These are phyloP conservation scores for Aspidiotus rigidus DNA, from an alignment of 2,888 invertebrate species.

Conservation along the genomic window DNA sequence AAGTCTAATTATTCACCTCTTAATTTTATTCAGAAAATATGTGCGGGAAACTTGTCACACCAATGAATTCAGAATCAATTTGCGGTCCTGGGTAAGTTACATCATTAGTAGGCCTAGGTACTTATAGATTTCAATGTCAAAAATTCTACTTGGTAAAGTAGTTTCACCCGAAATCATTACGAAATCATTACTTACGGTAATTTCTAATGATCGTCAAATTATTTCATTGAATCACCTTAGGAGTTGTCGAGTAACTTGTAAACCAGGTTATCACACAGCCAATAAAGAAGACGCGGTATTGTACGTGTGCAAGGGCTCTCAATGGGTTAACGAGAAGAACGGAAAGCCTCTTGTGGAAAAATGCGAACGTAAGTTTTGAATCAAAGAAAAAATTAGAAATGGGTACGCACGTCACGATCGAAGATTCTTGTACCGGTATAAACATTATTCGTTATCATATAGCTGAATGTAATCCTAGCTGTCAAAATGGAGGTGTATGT, in stretches of 20 bases:
- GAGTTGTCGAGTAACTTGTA: slow-evolving; percentile 49
- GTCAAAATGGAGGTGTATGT: slow-evolving; percentile 74
- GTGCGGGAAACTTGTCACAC: too few relatives aligned
- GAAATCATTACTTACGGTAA: too few relatives aligned
- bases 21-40: too few relatives aligned
- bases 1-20: too few relatives aligned
- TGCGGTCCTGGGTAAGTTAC: too few relatives aligned
- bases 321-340: slow-evolving; percentile 47
- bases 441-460: too few relatives aligned
- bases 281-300: slow-evolving; percentile 46
- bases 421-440: background rate
- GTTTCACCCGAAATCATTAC: background rate
- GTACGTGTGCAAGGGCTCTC: slow-evolving; percentile 46
- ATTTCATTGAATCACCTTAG: slow-evolving; percentile 40
- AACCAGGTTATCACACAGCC: slow-evolving; percentile 48
- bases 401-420: background rate
- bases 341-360: slow-evolving; percentile 48
- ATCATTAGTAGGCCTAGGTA: too few relatives aligned
- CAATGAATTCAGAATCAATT: too few relatives aligned
- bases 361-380: slow-evolving; percentile 53
- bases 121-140: too few relatives aligned
- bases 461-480: slow-evolving; percentile 66
- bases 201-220: background rate
- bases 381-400: background rate
- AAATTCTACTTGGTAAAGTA: too few relatives aligned